Evolutionary conservation across 2,113 vertebrate species (phyloP), one percentile per base, ranked within the genome.

Genomic region (Murina feae): DNA sequence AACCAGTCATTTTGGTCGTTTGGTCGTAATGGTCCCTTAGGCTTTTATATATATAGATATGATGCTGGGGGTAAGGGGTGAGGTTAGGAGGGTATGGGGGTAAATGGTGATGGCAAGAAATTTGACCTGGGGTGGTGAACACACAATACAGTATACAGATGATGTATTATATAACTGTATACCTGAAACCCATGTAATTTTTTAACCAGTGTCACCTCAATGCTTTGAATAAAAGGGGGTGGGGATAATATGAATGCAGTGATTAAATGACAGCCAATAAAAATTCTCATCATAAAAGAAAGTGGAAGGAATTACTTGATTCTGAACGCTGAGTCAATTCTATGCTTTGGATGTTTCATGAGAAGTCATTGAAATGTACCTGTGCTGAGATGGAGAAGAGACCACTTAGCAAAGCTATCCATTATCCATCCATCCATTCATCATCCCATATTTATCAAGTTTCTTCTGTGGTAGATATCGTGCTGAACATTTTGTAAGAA

Each of bases 181-280:
- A 66, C 63, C 63, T 66, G 32, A 66, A 66, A n/a, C 5, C 32
- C 32, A 32, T n/a, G 32, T n/a, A n/a, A n/a, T n/a, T 66, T n/a
- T 65, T 65, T 66, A 66, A 66, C 32, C 3, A 16, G 13, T 66
- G 32, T n/a, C 63, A n/a, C 32, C 32, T 2, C 32, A 16, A n/a
- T 66, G 18, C 14, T n/a, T 66, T 66, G 12, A 66, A 66, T 66
- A n/a, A 66, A 66, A 66, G 6, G 6, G 55, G 9, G 23, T 28
- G 23, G 75, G 94, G 66, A 85, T 63, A 95, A 91, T 96, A 85
- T 86, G 49, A 96, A 95, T 71, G 28, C 1, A 6, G 55, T 55
- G 79, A 95, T 94, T 96, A 96, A 97, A 49, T 75, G 80, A 74
- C 58, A 92, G 44, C 71, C 63, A 96, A 90, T 95, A 90, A 90